Conservation (phyloP, 2,797 vertebrate genomes). For the Gymnodraco acuticeps region DNA sequence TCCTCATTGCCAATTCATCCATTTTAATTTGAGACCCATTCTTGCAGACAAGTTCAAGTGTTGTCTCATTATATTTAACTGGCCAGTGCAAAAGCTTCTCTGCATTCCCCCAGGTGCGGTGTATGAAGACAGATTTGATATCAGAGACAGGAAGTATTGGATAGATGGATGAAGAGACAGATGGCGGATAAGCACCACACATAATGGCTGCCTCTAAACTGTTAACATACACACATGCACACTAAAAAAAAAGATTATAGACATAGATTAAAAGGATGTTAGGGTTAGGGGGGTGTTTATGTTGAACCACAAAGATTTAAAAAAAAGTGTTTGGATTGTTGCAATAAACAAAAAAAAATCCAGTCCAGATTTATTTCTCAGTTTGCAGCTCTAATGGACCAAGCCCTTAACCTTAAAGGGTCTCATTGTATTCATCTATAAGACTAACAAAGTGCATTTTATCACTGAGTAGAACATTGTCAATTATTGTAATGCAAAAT, state of each 20-base stretch:
- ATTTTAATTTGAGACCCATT: conserved; percentile 30
- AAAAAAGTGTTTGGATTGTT: not conserved
- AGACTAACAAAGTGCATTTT: not conserved
- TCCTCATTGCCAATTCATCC: conserved; percentile 23
- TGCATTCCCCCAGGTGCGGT: conserved; percentile 22
- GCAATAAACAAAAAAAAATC: not conserved
- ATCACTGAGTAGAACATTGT: not conserved
- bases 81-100: conserved; percentile 4
- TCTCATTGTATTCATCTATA: not conserved
- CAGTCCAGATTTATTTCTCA: not conserved
- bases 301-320: not conserved
- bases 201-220: not conserved
- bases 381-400: not conserved
- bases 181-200: conserved; percentile 18
- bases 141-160: conserved; percentile 14
- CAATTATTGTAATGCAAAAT: not conserved
- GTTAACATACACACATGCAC: not conserved
- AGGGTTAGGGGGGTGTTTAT: not conserved
- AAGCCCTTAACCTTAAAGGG: not conserved
- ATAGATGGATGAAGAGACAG: conserved; percentile 26
- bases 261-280: not conserved
- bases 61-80: conserved; percentile 33
- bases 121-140: conserved; percentile 28
- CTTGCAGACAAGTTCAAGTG: conserved; percentile 18
- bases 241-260: not conserved